Conservation (phyloP, 2,888 invertebrate species). For the Timandra comae region DNA sequence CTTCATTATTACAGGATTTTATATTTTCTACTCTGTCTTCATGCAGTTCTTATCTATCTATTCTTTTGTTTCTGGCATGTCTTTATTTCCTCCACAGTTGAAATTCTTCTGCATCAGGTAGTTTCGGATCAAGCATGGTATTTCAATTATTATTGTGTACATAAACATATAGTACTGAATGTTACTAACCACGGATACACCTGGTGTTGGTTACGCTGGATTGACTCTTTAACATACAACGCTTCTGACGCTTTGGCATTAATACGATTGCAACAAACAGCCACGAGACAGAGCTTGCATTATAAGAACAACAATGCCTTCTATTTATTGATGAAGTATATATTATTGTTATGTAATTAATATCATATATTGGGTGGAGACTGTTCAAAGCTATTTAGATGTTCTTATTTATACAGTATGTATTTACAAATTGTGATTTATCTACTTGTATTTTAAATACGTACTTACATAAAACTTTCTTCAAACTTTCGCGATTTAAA, state of each 20-base stretch:
- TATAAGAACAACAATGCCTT: conserved; percentile 45
- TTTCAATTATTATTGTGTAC: conserved; percentile 48
- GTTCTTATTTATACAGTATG: no score
- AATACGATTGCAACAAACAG: conserved; percentile 62
- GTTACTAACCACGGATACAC: conserved; percentile 47
- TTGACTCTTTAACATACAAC: no score
- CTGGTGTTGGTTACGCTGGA: conserved; percentile 43
- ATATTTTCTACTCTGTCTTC: conserved; percentile 70
- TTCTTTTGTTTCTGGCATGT: conserved; percentile 68
- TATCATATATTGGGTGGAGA: no score
- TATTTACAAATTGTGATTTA: no score
- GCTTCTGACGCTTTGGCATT: conserved; percentile 44
- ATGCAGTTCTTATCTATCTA: conserved; percentile 66
- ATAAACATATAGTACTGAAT: conserved; percentile 33
- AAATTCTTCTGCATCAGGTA: conserved; percentile 69
- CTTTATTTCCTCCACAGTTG: conserved; percentile 68
- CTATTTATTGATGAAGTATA: conserved; percentile 32
- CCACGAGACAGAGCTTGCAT: conserved; percentile 74
- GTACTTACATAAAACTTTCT: no score
- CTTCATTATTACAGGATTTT: conserved; percentile 77
- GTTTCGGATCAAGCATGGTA: conserved; percentile 50
- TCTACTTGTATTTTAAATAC: no score
- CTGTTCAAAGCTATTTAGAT: no score
- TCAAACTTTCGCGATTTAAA: no score
- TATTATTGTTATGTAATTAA: conserved; percentile 29